Conservation (phyloP, 2,888 invertebrate species). For the Anaspis maculata region DNA sequence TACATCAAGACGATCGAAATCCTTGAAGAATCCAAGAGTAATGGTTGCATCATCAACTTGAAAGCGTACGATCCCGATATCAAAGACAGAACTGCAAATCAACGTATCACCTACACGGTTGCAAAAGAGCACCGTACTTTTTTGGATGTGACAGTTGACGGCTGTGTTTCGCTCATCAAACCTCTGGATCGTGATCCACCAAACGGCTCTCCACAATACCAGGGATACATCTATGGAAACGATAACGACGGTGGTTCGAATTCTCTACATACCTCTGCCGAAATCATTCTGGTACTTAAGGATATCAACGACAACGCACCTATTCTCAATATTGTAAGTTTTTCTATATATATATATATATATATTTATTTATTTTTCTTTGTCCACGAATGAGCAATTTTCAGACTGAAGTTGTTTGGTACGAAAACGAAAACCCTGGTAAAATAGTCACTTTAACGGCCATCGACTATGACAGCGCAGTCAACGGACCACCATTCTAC, state of each 20-base stretch:
- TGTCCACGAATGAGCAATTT: no score
- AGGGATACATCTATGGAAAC: slow-evolving; percentile 64
- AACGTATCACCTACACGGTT: slow-evolving; percentile 70
- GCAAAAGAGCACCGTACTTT: slow-evolving; percentile 63
- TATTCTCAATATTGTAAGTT: slow-evolving; percentile 62
- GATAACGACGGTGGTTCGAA: slow-evolving; percentile 64
- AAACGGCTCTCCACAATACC: slow-evolving; percentile 72
- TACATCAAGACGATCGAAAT: slow-evolving; percentile 67
- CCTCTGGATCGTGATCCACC: slow-evolving; percentile 85
- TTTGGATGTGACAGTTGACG: slow-evolving; percentile 60
- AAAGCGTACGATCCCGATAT: slow-evolving; percentile 83
- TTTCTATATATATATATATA: neutral
- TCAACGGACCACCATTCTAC: slow-evolving; percentile 81
- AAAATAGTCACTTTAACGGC: slow-evolving; percentile 59
- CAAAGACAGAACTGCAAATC: slow-evolving; percentile 62
- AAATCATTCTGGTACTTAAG: slow-evolving; percentile 55
- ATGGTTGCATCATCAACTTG: slow-evolving; percentile 61
- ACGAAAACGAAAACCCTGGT: slow-evolving; percentile 66
- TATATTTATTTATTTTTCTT: slow-evolving; percentile 8
- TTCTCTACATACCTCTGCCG: slow-evolving; percentile 57
- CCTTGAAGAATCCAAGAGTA: slow-evolving; percentile 62
- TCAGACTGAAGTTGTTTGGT: slow-evolving; percentile 72
- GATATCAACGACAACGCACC: slow-evolving; percentile 96
- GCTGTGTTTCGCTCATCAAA: slow-evolving; percentile 64
- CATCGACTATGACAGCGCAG: slow-evolving; percentile 70